phyloP scores from a whole-genome alignment of 2,113 vertebrate genomes.

The Tragelaphus imberbis region DNA sequence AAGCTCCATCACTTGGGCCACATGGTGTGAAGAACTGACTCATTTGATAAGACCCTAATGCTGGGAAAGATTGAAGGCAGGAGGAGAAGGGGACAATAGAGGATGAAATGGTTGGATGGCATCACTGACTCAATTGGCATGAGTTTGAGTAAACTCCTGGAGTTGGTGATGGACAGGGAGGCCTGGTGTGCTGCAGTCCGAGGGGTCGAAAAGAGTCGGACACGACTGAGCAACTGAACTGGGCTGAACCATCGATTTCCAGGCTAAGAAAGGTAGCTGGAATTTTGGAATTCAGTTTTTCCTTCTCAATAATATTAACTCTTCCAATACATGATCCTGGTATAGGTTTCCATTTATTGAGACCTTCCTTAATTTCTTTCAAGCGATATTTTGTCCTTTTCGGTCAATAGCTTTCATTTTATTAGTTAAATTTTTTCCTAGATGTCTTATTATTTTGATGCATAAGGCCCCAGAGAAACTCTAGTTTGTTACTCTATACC shows the following conservation, averaged over 20 bases:
- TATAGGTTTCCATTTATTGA: neutral
- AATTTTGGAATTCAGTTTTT: neutral
- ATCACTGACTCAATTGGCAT: neutral
- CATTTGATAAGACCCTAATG: neutral
- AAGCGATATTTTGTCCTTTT: neutral
- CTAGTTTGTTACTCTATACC: neutral
- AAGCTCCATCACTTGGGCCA: neutral
- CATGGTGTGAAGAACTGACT: neutral
- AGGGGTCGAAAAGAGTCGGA: fast-evolving
- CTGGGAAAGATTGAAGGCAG: neutral
- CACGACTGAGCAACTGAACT: neutral
- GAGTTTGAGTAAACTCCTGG: neutral
- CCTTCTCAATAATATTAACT: neutral
- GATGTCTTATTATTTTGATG: neutral
- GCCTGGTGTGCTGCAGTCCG: neutral
- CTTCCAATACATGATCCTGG: neutral
- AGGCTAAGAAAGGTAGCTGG: neutral
- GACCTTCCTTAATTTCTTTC: neutral
- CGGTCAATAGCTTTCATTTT: neutral
- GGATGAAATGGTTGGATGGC: neutral
- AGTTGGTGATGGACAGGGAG: neutral
- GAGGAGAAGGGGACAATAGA: neutral
- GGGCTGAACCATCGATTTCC: neutral
- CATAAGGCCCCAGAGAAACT: neutral
- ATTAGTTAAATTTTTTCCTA: neutral